Evolutionary conservation across 2,113 vertebrate genomes (phyloP), one percentile per base, ranked within the genome.

Genomic region (Herpetotheres cachinnans): DNA sequence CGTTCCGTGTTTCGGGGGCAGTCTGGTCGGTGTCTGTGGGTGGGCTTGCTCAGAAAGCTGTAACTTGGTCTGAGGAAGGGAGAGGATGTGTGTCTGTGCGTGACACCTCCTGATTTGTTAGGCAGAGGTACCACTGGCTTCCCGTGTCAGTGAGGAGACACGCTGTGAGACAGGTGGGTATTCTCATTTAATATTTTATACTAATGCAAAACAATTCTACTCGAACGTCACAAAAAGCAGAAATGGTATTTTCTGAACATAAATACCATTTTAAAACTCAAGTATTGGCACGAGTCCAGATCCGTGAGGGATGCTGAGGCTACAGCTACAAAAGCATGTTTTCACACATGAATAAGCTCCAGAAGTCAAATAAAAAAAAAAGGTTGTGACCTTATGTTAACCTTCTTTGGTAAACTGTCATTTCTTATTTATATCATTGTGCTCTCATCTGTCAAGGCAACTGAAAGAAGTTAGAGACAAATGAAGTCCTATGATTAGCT

Each of bases 391-490:
- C 82, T 91, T 82, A 40, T 27, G 84, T 95, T 96, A 96, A 96
- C 89, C 95, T 95, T 86, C 95, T 91, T 93, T 80, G 84, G 74
- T 96, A 91, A 92, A 89, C 86, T 95, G 96, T 93, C 96, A 80
- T 95, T 96, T 96, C 95, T 90, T 91, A 91, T 95, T 95, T 97
- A 47, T 89, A 27, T 93, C 59, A 61, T 76, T 82, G 86, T 72
- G 54, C 72, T 97, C 86, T 97, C 82, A 55, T 92, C 93, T 94
- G 89, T 92, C 90, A 93, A 85, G 77, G 72, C 67, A 81, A 65
- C 67, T 77, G 89, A 63, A 70, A 42, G 66, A 90, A 95, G 62
- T 46, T 19, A 42, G 89, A 86, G 70, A 83, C 40, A 54, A 85
- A 44, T 55, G 50, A 92, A 92, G 56, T 89, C 77, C 67, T 94